Base-by-base conservation (phyloP, 2,888 invertebrate genomes). In the Mycalesis mineus region DNA sequence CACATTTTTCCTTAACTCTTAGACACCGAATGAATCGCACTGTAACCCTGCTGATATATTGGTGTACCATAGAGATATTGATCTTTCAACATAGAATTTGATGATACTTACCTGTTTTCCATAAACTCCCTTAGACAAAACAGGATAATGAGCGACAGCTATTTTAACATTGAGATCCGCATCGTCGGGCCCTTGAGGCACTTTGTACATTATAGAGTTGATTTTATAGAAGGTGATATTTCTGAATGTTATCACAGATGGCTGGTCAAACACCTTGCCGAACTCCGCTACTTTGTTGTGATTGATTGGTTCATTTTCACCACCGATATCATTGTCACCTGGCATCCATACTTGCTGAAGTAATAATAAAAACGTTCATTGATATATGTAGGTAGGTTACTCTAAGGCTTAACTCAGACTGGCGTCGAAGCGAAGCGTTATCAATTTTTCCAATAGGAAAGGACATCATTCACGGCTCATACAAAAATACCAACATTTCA, bases 261-360 rank as follows among this genome's bases (percentile, higher is more conserved):
- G 91, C 69, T 95, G 94, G 33, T 91, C 91, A 76, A 97, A 97
- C 64, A 94, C 92, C 66, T 92, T 90, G 58, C 94, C 92, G 77
- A 96, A 97, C 70, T 95, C 92, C 13, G 88, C 80, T 6, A 95
- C 77, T 84, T 96, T 96, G n/a, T 91, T 80, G 45, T 87, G 82
- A 17, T 92, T 92, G 41, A 96, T 92, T 39, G 92, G 91, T 70
- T 95, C 94, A 61, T 92, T 94, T 84, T 99, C 98, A 11, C 99
- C 98, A 7, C 98, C 99, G 58, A 99, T 96, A 76, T 99, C 99
- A 83, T 99, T 99, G 79, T 99, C 99, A 5, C 99, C 99, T 15
- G 98, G 96, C 62, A 98, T 82, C 91, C 95, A 97, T 53, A 98
- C 90, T 83, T 92, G 92, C 95, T 95, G 81, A 31, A 88, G 84